Evolutionary conservation across 2,888 invertebrate genomes (phyloP).

Genomic region (Rhimphoctona megacephalus): DNA sequence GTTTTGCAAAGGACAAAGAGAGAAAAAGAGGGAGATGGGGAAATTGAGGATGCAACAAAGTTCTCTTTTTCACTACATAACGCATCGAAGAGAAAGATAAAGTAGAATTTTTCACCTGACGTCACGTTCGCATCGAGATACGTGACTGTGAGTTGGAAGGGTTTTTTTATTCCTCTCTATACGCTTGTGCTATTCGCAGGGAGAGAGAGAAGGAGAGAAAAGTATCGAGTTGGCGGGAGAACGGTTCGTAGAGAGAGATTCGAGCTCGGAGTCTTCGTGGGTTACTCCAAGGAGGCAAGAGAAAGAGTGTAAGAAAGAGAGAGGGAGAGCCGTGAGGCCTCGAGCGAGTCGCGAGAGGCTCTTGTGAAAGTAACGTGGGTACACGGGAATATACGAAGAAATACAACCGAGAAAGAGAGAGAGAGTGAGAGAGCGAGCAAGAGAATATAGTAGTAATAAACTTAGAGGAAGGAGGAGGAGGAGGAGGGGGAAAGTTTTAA

Average conservation of each 20-base stretch:
- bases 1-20: constrained; percentile 21
- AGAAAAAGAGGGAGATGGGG: constrained; percentile 37
- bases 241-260: constrained; percentile 16
- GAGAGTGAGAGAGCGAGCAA: constrained; percentile 29
- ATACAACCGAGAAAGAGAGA: constrained; percentile 39
- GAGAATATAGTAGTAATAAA: constrained; percentile 54
- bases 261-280: not conserved
- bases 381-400: constrained; percentile 56
- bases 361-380: constrained; percentile 74
- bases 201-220: not conserved
- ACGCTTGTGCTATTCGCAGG: constrained; percentile 10
- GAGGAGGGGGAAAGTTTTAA: constrained; percentile 44
- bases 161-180: constrained; percentile 11
- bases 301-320: constrained; percentile 29
- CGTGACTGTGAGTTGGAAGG: constrained; percentile 48
- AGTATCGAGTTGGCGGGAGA: constrained; percentile 41
- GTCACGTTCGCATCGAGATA: constrained; percentile 65
- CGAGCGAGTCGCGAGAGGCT: constrained; percentile 56
- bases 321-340: constrained; percentile 34
- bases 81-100: constrained; percentile 41
- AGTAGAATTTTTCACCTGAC: constrained; percentile 69
- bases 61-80: constrained; percentile 49
- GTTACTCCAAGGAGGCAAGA: constrained; percentile 28
- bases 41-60: constrained; percentile 30
- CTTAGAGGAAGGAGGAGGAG: constrained; percentile 30